phyloP scores from a whole-genome alignment of 2,797 vertebrate species.

The Melanotaenia parkinsoni region DNA sequence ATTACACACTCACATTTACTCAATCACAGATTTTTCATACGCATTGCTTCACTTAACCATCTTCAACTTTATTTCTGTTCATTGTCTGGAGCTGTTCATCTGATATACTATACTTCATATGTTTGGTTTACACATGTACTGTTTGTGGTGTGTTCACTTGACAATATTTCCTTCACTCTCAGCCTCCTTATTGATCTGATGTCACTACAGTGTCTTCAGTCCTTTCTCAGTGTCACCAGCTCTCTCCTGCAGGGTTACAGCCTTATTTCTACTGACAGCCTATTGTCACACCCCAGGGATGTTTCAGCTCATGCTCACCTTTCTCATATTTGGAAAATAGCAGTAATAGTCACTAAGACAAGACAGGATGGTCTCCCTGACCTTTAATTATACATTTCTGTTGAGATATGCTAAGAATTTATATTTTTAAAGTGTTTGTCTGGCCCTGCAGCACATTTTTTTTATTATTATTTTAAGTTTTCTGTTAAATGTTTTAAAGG shows the following conservation, averaged over 20 bases:
- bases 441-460: background rate
- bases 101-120: background rate
- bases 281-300: slow-evolving; percentile 39
- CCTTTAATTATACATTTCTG: slow-evolving; percentile 29
- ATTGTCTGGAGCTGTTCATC: background rate
- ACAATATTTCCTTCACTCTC: slow-evolving; percentile 36
- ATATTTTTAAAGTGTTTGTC: background rate
- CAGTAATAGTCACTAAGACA: slow-evolving; percentile 20
- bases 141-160: slow-evolving; percentile 10
- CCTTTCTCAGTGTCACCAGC: slow-evolving; percentile 41
- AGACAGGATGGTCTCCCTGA: slow-evolving; percentile 14
- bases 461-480: background rate
- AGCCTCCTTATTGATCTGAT: slow-evolving; percentile 18
- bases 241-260: slow-evolving; percentile 38
- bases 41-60: background rate
- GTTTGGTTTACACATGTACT: background rate
- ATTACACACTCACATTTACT: background rate
- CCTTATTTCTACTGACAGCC: slow-evolving; percentile 24
- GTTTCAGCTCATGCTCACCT: slow-evolving; percentile 30
- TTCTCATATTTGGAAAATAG: slow-evolving; percentile 34
- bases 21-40: background rate
- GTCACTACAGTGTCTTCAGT: slow-evolving; percentile 41
- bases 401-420: slow-evolving; percentile 24
- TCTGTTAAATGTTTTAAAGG: background rate
- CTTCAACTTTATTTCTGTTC: background rate